phyloP scores from a whole-genome alignment of 2,797 vertebrate genomes.

The Acanthurus leucopareius region DNA sequence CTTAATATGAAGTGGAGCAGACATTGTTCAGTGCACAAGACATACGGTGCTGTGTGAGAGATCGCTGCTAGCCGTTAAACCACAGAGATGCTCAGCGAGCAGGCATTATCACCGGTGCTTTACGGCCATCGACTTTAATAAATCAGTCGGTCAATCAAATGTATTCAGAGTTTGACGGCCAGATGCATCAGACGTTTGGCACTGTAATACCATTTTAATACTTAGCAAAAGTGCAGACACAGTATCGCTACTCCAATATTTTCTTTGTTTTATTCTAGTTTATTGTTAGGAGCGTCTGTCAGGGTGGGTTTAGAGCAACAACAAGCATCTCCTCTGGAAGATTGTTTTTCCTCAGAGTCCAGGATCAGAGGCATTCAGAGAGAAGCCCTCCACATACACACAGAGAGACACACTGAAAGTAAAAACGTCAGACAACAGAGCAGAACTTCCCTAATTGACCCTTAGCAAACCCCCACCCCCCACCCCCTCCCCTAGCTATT shows the following conservation, averaged over 20 bases:
- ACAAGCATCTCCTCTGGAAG: conserved; percentile 28
- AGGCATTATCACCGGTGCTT: conserved; percentile 26
- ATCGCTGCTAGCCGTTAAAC: conserved; percentile 34
- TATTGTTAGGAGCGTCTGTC: conserved; percentile 16
- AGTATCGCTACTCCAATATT: conserved; percentile 13
- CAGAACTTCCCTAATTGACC: no score
- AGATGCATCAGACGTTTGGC: conserved; percentile 21
- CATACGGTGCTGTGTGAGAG: conserved; percentile 35
- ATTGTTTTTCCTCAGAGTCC: conserved; percentile 41
- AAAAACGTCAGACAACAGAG: no score
- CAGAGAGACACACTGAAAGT: no score
- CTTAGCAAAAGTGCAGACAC: conserved; percentile 28
- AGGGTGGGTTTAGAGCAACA: conserved; percentile 37
- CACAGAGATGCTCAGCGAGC: conserved; percentile 17
- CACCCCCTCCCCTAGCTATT: no score
- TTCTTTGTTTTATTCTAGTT: conserved; percentile 24
- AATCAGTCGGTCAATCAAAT: neutral
- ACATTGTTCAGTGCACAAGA: conserved; percentile 53
- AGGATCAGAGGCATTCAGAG: conserved; percentile 44
- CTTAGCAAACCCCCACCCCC: no score
- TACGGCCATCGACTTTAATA: neutral
- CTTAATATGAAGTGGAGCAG: conserved; percentile 63
- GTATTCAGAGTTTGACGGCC: conserved; percentile 13
- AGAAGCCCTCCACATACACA: neutral
- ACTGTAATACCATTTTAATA: conserved; percentile 28